phyloP scores from a whole-genome alignment of 2,797 vertebrate genomes.

The Lophius americanus region DNA sequence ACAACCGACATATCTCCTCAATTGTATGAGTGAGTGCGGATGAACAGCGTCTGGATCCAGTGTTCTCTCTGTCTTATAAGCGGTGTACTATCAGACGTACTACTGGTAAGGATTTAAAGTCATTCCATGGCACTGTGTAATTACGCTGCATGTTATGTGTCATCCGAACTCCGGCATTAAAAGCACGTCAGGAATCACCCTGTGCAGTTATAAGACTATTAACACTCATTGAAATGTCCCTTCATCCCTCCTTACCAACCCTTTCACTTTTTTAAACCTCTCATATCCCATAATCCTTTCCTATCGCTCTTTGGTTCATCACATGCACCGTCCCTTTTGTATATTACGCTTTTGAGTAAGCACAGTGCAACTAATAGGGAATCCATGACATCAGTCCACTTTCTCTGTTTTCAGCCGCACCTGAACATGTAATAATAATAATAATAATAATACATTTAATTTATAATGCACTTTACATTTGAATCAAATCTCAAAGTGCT shows the following conservation, averaged over 20 bases:
- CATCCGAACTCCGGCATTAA: constrained; percentile 62
- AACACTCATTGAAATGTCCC: constrained; percentile 66
- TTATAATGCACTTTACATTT: no score
- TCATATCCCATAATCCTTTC: constrained; percentile 58
- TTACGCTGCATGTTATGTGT: constrained; percentile 76
- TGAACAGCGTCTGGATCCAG: constrained; percentile 4
- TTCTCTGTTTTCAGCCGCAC: constrained; percentile 5
- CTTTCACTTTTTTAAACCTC: constrained; percentile 44
- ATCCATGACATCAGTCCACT: constrained; percentile 15
- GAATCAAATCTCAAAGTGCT: no score
- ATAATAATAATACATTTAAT: no score
- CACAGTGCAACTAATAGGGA: constrained; percentile 26
- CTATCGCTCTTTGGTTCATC: constrained; percentile 55
- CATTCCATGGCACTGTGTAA: constrained; percentile 71
- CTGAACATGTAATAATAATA: no score
- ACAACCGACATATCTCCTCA: neutral
- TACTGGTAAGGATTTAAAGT: constrained; percentile 56
- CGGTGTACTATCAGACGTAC: constrained; percentile 25
- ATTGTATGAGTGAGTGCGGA: neutral
- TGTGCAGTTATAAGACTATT: constrained; percentile 75
- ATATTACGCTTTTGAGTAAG: constrained; percentile 9
- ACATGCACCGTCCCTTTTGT: constrained; percentile 22
- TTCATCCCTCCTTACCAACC: constrained; percentile 42
- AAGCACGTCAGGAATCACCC: constrained; percentile 70
- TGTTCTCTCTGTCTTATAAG: constrained; percentile 27